These are phyloP conservation scores for Echeneis naucrates DNA, from an alignment of 2,797 vertebrate species.

Conservation along the genomic window DNA sequence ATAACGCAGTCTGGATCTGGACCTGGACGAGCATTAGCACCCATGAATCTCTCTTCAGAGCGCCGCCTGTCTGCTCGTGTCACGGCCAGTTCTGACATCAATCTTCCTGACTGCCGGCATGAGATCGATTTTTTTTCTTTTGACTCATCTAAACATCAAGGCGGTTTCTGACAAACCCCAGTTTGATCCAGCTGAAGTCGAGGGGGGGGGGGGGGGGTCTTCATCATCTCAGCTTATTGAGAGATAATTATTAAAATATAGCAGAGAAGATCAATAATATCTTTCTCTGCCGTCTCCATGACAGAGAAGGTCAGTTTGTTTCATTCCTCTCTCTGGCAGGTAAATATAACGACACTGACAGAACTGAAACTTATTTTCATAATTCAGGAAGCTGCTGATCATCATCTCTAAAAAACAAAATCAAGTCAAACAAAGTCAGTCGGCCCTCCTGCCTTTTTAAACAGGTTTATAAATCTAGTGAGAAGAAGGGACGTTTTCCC, in stretches of 20 bases:
- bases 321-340: too few relatives aligned
- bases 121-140: slow-evolving; percentile 20
- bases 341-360: too few relatives aligned
- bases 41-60: slow-evolving; percentile 25
- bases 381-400: too few relatives aligned
- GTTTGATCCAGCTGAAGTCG: neutral
- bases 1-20: slow-evolving; percentile 22
- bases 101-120: slow-evolving; percentile 23
- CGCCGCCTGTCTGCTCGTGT: slow-evolving; percentile 6
- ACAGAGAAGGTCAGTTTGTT: too few relatives aligned
- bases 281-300: too few relatives aligned
- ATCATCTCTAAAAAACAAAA: too few relatives aligned
- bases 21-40: slow-evolving; percentile 40
- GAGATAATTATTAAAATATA: neutral
- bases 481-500: too few relatives aligned
- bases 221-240: neutral
- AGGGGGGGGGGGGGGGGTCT: neutral
- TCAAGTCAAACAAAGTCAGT: too few relatives aligned
- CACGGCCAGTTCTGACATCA: slow-evolving; percentile 18
- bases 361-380: neutral
- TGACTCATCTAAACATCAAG: neutral
- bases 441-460: too few relatives aligned
- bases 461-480: too few relatives aligned
- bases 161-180: neutral
- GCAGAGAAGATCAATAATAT: neutral